Evolutionary conservation across 2,113 vertebrate genomes (phyloP), one percentile per base, ranked within the genome.

Genomic region (Otus sunia): DNA sequence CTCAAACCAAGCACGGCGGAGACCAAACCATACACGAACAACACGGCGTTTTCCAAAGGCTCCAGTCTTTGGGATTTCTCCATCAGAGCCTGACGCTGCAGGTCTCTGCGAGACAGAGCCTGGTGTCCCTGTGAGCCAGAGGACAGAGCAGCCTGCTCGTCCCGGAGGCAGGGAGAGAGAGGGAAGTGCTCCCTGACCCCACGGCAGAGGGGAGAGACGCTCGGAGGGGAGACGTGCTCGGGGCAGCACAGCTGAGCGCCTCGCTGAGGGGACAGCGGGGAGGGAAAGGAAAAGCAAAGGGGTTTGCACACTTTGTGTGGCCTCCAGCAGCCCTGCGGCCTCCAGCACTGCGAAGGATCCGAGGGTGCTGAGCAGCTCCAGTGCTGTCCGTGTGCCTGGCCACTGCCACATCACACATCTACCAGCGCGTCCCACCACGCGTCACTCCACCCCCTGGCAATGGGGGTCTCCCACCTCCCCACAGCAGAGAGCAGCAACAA

Each of bases 101-200:
- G 32, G 50, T 52, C 69, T 17, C 47, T 2, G 3, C 4, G 9
- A 80, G 59, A 3, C 39, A 2, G 75, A 15, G n/a, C 71, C 59
- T 10, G 1, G 62, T 0, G 10, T 4, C 52, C 27, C 68, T 4
- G 0, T 0, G 3, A 36, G 55, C 22, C 1, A 0, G 25, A 56
- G 62, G 41, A 73, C 25, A 11, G 21, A 0, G 56, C 23, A 30
- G 58, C 23, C 18, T 2, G 6, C 26, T 20, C 20, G 37, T 71
- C 45, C 66, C 6, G 4, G 26, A 17, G 20, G 6, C 4, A 3
- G 8, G 45, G 53, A 43, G 68, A n/a, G 39, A 7, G 13, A 6
- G 30, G 34, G 69, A 12, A 68, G 27, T 0, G 3, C 34, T 29
- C 10, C 23, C n/a, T 0, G 3, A 11, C 4, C 60, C 75, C 23